A percentile compares a stretch with the other conserved stretches of the same genome.
These are phyloP conservation scores for Mesaphorura yosii DNA, from an alignment of 1,140 invertebrate genomes.

Conservation along the genomic window DNA sequence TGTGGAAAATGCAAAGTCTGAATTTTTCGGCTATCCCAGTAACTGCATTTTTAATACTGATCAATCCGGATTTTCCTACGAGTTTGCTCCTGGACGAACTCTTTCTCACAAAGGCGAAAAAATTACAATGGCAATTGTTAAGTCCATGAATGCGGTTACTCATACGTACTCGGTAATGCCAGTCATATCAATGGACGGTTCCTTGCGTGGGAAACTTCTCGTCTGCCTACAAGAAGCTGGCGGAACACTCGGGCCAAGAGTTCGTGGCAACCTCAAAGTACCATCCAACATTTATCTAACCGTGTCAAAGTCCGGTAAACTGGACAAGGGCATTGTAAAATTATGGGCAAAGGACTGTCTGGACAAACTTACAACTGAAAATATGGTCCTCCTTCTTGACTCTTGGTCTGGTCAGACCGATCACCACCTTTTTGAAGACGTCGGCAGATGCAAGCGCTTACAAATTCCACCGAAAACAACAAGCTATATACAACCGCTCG, in stretches of 20 bases:
- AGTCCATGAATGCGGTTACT: not conserved
- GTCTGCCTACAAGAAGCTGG: slow-evolving; percentile 6
- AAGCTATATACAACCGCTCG: not conserved
- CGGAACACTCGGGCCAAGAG: slow-evolving; percentile 4
- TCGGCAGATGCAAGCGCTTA: not conserved
- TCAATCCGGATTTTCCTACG: slow-evolving; percentile 2
- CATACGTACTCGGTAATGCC: not conserved
- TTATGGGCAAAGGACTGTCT: not conserved
- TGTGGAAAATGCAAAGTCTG: not conserved
- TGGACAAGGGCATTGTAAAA: not conserved
- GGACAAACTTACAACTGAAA: not conserved
- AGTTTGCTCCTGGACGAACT: not conserved
- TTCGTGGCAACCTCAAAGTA: not conserved
- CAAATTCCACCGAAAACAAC: slow-evolving; percentile 11
- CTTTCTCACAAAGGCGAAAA: not conserved
- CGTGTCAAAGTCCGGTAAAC: not conserved
- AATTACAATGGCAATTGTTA: not conserved
- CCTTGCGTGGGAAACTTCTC: not conserved
- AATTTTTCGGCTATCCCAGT: not conserved
- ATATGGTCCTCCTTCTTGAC: not conserved
- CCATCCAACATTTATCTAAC: not conserved
- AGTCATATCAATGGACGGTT: slow-evolving; percentile 4
- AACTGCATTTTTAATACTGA: not conserved
- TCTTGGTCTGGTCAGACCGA: not conserved
- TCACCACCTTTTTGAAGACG: not conserved